phyloP scores from a whole-genome alignment of 2,113 vertebrate species.

The Ptyas mucosa region DNA sequence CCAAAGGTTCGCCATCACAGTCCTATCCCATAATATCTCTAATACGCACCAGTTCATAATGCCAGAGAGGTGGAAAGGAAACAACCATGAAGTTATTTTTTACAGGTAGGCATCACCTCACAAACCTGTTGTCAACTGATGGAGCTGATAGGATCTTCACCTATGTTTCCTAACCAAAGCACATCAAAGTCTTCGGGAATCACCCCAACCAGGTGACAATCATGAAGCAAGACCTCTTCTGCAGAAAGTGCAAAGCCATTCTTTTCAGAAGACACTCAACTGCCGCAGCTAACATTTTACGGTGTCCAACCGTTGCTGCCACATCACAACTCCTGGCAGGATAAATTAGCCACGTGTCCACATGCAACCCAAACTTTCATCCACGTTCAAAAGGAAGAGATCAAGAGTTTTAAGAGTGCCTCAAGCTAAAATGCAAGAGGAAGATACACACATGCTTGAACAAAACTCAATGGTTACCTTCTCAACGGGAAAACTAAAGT shows the following conservation, averaged over 20 bases:
- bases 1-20: no score
- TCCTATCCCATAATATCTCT: not conserved
- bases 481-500: not conserved
- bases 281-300: not conserved
- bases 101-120: not conserved
- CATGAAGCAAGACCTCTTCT: not conserved
- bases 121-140: not conserved
- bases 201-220: not conserved
- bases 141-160: not conserved
- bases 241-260: not conserved
- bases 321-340: not conserved
- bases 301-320: not conserved
- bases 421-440: not conserved
- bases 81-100: not conserved
- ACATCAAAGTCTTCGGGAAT: not conserved
- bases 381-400: not conserved
- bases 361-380: not conserved
- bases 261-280: not conserved
- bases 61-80: not conserved
- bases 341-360: not conserved
- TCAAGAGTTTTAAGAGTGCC: not conserved
- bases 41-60: not conserved
- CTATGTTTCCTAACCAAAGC: not conserved
- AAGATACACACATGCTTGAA: not conserved
- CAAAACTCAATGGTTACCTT: not conserved